A percentile compares a stretch with the other conserved stretches of the same genome.
Conservation (phyloP, 2,888 invertebrate species). For the Drosophila anomalata region DNA sequence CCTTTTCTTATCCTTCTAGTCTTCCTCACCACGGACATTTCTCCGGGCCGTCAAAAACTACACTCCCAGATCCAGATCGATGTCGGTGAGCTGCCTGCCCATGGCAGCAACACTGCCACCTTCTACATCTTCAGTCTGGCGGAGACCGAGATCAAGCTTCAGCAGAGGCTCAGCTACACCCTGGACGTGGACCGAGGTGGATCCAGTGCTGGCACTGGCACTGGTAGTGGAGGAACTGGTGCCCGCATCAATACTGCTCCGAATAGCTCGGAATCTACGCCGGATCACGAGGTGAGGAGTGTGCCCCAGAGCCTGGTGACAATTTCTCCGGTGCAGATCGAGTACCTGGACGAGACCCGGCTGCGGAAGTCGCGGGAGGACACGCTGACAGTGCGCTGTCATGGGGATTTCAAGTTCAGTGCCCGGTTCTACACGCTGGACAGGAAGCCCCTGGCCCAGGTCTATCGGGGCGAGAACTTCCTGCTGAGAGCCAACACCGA, state of each 20-base stretch:
- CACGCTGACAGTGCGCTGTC: constrained; percentile 77
- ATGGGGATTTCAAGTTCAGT: constrained; percentile 81
- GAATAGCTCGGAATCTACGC: constrained; percentile 78
- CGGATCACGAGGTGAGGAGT: constrained; percentile 68
- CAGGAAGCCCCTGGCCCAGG: constrained; percentile 78
- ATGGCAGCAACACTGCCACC: constrained; percentile 80
- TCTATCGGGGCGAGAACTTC: constrained; percentile 83
- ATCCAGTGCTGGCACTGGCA: constrained; percentile 17
- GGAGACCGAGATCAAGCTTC: constrained; percentile 82
- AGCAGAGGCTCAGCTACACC: constrained; percentile 82
- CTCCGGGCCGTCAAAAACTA: constrained; percentile 85
- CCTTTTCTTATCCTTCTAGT: constrained; percentile 81
- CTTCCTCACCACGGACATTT: constrained; percentile 85
- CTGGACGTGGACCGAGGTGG: constrained; percentile 75
- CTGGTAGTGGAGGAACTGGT: constrained; percentile 21
- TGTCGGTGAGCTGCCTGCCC: constrained; percentile 82
- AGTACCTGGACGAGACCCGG: constrained; percentile 81
- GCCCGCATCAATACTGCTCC: constrained; percentile 51
- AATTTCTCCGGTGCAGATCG: constrained; percentile 81
- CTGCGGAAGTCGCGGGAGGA: constrained; percentile 82
- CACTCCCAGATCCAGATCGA: constrained; percentile 84
- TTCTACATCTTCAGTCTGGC: constrained; percentile 82
- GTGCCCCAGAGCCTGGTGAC: constrained; percentile 53
- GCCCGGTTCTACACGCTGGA: constrained; percentile 83
- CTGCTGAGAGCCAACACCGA: constrained; percentile 82